Conservation (phyloP, 2,113 vertebrate genomes). For the Papio anubis region DNA sequence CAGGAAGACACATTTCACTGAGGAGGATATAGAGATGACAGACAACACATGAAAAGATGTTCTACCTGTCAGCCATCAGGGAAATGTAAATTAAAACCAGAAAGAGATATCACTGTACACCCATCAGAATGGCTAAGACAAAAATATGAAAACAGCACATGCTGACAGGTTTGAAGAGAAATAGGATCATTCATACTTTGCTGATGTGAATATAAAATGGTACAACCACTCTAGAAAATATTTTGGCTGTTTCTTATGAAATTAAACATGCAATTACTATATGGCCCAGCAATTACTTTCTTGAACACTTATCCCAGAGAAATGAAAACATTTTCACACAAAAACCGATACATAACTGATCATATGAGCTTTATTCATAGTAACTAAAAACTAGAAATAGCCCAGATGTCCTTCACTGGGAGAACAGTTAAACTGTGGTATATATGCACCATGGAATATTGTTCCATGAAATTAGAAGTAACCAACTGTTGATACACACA, state of each 20-base stretch:
- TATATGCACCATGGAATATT: background rate
- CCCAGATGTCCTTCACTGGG: background rate
- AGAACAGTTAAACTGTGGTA: background rate
- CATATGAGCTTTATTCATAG: background rate
- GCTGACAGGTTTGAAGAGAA: background rate
- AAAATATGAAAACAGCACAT: background rate
- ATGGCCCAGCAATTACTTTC: background rate
- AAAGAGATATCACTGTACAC: background rate
- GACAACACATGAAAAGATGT: background rate
- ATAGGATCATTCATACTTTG: background rate
- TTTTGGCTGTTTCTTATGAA: background rate
- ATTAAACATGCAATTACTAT: background rate
- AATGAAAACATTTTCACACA: background rate
- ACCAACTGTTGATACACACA: background rate
- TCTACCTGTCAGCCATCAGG: background rate
- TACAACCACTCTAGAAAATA: background rate
- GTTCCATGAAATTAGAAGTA: background rate
- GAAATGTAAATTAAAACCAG: background rate
- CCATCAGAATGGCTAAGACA: background rate
- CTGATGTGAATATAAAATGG: background rate
- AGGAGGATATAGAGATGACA: background rate
- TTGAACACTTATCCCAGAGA: background rate
- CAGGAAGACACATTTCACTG: background rate
- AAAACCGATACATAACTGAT: background rate
- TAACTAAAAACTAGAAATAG: background rate